Evolutionary conservation across 2,113 vertebrate species (phyloP).

Genomic region (Pluvianellus socialis): DNA sequence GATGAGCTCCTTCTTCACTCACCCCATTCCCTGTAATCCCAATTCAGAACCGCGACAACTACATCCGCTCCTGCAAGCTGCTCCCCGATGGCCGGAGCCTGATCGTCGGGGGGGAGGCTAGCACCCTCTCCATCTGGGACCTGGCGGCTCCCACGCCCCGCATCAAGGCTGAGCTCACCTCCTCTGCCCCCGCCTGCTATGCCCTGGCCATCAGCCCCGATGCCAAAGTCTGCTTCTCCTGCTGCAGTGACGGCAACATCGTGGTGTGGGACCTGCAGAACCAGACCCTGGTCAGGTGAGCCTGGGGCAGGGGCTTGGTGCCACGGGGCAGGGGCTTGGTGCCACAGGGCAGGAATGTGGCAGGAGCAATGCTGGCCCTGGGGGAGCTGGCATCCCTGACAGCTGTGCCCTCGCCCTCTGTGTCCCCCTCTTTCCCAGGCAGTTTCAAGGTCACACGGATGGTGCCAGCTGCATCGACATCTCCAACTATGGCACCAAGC

Average conservation of each 20-base stretch:
- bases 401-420: no score
- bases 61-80: no score
- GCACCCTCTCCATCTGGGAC: no score
- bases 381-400: background rate
- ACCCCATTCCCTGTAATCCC: rapidly evolving
- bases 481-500: constrained; percentile 70
- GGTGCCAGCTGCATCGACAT: constrained; percentile 82
- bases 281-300: constrained; percentile 71
- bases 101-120: no score
- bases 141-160: no score
- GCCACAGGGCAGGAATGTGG: background rate
- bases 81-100: no score
- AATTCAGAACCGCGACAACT: constrained; percentile 51
- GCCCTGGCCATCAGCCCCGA: no score
- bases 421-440: no score
- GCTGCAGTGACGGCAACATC: no score
- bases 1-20: background rate
- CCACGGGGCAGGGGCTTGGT: background rate
- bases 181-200: no score
- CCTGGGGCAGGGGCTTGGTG: constrained; percentile 26
- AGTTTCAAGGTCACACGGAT: constrained; percentile 60
- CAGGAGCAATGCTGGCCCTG: background rate
- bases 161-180: no score
- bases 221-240: no score
- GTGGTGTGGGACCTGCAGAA: background rate